phyloP scores from a whole-genome alignment of 2,797 vertebrate species.

The Cyclopterus lumpus region DNA sequence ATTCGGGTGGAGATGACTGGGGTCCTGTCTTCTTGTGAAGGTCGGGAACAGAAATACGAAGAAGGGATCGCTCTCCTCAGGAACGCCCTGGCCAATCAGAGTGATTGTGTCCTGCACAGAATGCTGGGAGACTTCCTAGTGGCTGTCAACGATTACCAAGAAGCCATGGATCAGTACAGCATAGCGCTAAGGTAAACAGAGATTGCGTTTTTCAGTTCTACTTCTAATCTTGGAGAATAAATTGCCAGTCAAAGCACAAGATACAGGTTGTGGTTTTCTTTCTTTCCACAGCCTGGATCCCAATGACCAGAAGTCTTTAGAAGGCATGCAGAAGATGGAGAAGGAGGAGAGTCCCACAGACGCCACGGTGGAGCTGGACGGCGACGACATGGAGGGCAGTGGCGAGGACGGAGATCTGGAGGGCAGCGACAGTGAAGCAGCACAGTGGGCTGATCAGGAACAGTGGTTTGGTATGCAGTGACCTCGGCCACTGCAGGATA shows the following conservation, averaged over 20 bases:
- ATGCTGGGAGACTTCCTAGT: constrained; percentile 98
- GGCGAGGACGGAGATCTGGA: constrained; percentile 98
- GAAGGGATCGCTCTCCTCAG: constrained; percentile 95
- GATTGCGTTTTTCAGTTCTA: neutral
- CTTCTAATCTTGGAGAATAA: neutral
- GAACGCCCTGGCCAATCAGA: constrained; percentile 96
- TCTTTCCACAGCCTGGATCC: constrained; percentile 90
- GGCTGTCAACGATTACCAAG: constrained; percentile 96
- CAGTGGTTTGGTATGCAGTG: constrained; percentile 99
- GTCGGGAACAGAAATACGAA: constrained; percentile 96
- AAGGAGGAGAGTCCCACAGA: constrained; percentile 98
- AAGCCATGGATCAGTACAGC: constrained; percentile 99
- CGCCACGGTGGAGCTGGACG: constrained; percentile 96
- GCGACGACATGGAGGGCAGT: constrained; percentile 99
- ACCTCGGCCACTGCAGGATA: constrained; percentile 42
- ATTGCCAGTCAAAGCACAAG: neutral
- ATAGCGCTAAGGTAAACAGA: constrained; percentile 85
- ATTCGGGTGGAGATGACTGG: neutral
- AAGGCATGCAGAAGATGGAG: constrained; percentile 99
- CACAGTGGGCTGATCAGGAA: constrained; percentile 98
- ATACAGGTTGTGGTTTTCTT: too few relatives aligned
- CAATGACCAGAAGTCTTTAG: constrained; percentile 98
- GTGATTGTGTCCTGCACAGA: constrained; percentile 96
- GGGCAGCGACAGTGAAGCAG: constrained; percentile 97
- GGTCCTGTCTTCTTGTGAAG: constrained; percentile 70